Percentiles rank a stretch among this genome's conserved stretches.
These are phyloP conservation scores for Phlogophora meticulosa DNA, from an alignment of 2,888 invertebrate genomes.

Conservation along the genomic window DNA sequence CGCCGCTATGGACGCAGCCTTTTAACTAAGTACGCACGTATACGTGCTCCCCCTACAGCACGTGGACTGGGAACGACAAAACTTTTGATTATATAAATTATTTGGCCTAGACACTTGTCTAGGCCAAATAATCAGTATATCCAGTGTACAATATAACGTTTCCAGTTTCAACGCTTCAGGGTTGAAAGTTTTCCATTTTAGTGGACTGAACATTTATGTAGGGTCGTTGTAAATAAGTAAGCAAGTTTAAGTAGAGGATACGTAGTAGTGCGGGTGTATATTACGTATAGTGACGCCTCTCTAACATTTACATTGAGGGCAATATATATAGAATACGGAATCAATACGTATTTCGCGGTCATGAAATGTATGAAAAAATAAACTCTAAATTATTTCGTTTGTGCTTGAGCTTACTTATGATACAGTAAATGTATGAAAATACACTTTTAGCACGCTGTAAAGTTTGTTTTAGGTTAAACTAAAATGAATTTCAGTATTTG, in stretches of 20 bases:
- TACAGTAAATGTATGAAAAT: conserved; percentile 9
- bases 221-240: conserved; percentile 41
- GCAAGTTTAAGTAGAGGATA: conserved; percentile 20
- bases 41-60: conserved; percentile 21
- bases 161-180: conserved; percentile 13
- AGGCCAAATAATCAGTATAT: conserved; percentile 4
- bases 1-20: conserved; percentile 83
- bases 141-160: conserved; percentile 6
- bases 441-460: conserved; percentile 33
- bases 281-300: conserved; percentile 68
- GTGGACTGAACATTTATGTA: conserved; percentile 38
- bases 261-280: conserved; percentile 57
- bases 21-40: conserved; percentile 78
- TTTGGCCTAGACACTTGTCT: too few species aligned
- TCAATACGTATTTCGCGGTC: conserved; percentile 21
- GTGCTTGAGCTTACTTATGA: conserved; percentile 39
- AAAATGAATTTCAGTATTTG: conserved; percentile 35
- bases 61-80: conserved; percentile 26
- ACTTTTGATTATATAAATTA: conserved; percentile 9
- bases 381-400: conserved; percentile 35
- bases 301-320: conserved; percentile 66
- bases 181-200: conserved; percentile 18
- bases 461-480: conserved; percentile 23
- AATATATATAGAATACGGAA: conserved; percentile 62
- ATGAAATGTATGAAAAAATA: conserved; percentile 10